Conservation (phyloP, 2,888 invertebrate genomes). For the Toxonevra muliebris region DNA sequence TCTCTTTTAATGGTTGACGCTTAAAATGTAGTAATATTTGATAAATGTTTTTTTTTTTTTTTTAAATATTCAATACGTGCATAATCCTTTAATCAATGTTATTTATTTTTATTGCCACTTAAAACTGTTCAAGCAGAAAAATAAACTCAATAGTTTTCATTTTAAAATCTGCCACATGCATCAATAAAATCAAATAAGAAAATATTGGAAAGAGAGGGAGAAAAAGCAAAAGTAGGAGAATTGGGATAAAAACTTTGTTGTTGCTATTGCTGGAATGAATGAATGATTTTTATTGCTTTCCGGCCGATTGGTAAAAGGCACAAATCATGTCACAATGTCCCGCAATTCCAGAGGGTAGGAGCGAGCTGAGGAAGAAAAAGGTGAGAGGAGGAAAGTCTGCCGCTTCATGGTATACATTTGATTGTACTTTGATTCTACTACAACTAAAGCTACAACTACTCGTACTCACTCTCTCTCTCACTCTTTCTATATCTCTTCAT, state of each 20-base stretch:
- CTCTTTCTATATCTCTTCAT: no score
- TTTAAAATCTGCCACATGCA: conserved; percentile 26
- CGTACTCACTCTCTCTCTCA: no score
- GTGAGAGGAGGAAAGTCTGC: not conserved
- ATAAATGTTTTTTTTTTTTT: no score
- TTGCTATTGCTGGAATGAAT: conserved; percentile 30
- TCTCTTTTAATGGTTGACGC: no score
- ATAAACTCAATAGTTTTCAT: conserved; percentile 26
- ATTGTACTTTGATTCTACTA: not conserved
- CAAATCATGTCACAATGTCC: conserved; percentile 36
- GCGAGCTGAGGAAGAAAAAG: not conserved
- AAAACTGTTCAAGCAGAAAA: conserved; percentile 27
- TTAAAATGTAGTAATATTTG: no score
- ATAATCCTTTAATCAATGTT: conserved; percentile 9
- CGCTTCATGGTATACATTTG: not conserved
- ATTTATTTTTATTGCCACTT: conserved; percentile 12
- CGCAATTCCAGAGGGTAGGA: not conserved
- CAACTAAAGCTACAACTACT: not conserved
- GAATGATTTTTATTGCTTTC: conserved; percentile 43
- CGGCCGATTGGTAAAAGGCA: conserved; percentile 38
- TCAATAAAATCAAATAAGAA: conserved; percentile 1
- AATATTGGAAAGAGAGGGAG: not conserved
- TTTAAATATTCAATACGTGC: no score
- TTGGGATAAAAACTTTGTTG: no score
- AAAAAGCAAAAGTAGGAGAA: not conserved